Conservation (phyloP, 2,888 invertebrate species). For the Caenorhabditis sp. region DNA sequence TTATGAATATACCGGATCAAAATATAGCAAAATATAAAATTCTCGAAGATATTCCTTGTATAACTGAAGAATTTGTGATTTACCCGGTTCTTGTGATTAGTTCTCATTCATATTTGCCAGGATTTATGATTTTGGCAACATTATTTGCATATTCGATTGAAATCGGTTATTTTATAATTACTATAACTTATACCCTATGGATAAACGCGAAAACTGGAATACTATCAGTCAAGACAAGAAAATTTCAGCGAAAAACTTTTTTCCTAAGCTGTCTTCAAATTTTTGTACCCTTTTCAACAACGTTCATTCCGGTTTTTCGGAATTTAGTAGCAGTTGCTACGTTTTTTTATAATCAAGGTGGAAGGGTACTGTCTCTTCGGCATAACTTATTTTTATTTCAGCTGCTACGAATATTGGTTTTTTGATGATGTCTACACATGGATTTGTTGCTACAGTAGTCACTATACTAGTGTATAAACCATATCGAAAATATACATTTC, state of each 20-base stretch:
- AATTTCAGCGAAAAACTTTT: neutral
- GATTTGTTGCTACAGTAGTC: neutral
- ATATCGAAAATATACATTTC: neutral
- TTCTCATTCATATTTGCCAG: neutral
- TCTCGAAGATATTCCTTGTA: neutral
- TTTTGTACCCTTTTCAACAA: neutral
- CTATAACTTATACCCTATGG: neutral
- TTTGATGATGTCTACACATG: neutral
- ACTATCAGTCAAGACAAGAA: neutral
- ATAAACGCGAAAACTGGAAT: neutral
- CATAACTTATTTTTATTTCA: too few species aligned
- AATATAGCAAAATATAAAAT: neutral
- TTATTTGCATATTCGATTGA: neutral
- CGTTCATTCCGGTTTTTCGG: neutral
- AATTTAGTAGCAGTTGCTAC: neutral
- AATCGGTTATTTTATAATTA: neutral
- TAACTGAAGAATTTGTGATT: neutral
- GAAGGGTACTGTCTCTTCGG: too few species aligned
- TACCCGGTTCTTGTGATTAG: neutral
- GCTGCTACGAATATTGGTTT: neutral
- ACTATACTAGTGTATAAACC: neutral
- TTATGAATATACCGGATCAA: neutral
- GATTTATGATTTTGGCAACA: neutral
- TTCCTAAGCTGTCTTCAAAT: neutral
- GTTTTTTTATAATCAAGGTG: neutral